phyloP scores from a whole-genome alignment of 2,888 invertebrate species.

The Fragum sueziense region DNA sequence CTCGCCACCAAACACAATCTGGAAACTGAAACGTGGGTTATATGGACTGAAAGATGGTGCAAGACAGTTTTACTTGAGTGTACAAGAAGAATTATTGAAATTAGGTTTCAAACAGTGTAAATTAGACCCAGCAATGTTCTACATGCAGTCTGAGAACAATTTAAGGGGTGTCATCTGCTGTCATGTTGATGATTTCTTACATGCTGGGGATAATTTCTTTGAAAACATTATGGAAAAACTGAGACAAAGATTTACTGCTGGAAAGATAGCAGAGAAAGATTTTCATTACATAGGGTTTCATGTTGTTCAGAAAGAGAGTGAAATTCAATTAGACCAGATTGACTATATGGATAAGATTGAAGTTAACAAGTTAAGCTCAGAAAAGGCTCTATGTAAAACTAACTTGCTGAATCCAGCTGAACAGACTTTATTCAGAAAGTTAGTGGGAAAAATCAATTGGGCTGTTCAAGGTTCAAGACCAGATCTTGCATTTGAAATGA shows the following conservation, averaged over 20 bases:
- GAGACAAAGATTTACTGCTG: slow-evolving; percentile 39
- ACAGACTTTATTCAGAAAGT: too few relatives aligned
- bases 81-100: slow-evolving; percentile 28
- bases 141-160: slow-evolving; percentile 21
- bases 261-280: slow-evolving; percentile 30
- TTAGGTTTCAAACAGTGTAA: slow-evolving; percentile 38
- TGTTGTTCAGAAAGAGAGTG: slow-evolving; percentile 21
- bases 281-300: slow-evolving; percentile 53
- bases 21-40: slow-evolving; percentile 37
- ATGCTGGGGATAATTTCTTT: slow-evolving; percentile 34
- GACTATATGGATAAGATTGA: slow-evolving; percentile 24
- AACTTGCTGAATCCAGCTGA: too few relatives aligned
- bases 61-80: slow-evolving; percentile 46
- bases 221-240: slow-evolving; percentile 42
- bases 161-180: slow-evolving; percentile 42
- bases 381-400: too few relatives aligned
- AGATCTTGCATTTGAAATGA: too few relatives aligned
- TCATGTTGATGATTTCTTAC: slow-evolving; percentile 58
- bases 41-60: slow-evolving; percentile 50
- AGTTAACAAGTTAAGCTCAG: too few relatives aligned
- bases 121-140: slow-evolving; percentile 56
- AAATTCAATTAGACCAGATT: slow-evolving; percentile 39
- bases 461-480: too few relatives aligned
- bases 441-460: too few relatives aligned
- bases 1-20: slow-evolving; percentile 8